Base-by-base conservation (phyloP, 2,888 invertebrate genomes). In the Gymnosoma rotundatum region DNA sequence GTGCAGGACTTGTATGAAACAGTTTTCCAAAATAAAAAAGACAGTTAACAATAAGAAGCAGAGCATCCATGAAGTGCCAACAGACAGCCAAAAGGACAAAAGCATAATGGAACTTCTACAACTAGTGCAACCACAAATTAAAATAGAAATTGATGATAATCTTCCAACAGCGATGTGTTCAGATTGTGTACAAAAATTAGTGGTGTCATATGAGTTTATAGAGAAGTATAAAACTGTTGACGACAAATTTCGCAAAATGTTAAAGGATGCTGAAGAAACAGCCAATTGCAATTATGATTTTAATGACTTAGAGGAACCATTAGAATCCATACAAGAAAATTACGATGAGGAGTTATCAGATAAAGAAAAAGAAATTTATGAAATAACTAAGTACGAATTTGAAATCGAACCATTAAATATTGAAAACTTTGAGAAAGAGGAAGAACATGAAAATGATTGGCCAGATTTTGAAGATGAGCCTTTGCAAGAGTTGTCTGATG, bases 1-100 rank as follows among this genome's bases (percentile, higher is more conserved):
- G 50, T 84, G 84, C 38, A 78, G 84, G 45, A 81, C 84, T 5
- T 84, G 84, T 42, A 78, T 84, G 81, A 36, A 18, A 56, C 25
- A 45, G 1, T 66, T 79, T 52, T 45, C 72, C 7, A 66, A 72
- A 64, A 50, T 25, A 12, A 45, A 63, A 52, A 66, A 38, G n/a
- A 32, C 60, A 52, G 42, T 1, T 32, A 42, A 8, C 7, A 63
- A 74, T 38, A 67, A 36, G 14, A 78, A 52, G 4, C 76, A 70
- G 18, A 56, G 42, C 36, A 78, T 80, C 18, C 18, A 36, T 12
- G 79, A 83, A n/a, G 18, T 66, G 42, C 79, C 72, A 36, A 6
- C 21, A 42, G 80, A 45, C 4, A n/a, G 56, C 25, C 9, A 54
- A 36, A 42, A 60, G 0, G 12, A 52, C 4, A 8, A 18, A 32